A percentile compares a stretch with the other conserved stretches of the same genome.
Evolutionary conservation across 2,113 vertebrate genomes (phyloP).

Genomic region (Atherinomorus stipes): DNA sequence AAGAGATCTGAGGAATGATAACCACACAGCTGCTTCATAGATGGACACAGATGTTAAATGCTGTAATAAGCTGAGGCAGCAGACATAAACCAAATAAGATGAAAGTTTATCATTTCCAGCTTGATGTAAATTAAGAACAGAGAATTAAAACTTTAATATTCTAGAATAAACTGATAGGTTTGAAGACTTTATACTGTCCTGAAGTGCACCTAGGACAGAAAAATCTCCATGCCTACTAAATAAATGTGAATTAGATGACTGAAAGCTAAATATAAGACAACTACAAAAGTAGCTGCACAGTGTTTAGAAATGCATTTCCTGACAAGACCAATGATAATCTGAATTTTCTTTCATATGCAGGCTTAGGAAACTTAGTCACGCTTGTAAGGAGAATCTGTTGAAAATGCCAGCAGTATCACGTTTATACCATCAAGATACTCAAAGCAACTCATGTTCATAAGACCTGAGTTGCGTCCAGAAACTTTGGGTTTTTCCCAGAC

Average conservation of each 20-base stretch:
- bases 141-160: background rate
- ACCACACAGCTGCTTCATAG: constrained; percentile 38
- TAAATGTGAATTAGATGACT: no score
- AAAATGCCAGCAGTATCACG: background rate
- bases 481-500: background rate
- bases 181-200: background rate
- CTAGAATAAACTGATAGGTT: background rate
- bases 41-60: constrained; percentile 13
- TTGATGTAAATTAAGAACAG: background rate
- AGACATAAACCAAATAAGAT: no score
- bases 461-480: background rate
- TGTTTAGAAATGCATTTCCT: no score
- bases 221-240: no score
- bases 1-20: constrained; percentile 60
- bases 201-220: no score
- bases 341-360: background rate
- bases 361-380: background rate
- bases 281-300: no score
- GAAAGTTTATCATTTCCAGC: background rate
- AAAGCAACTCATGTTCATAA: background rate
- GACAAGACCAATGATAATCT: background rate
- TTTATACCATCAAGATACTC: no score
- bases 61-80: background rate
- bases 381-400: background rate
- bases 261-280: no score